Evolutionary conservation across 1,140 invertebrate genomes (phyloP).

Genomic region (Palaemon carinicauda): DNA sequence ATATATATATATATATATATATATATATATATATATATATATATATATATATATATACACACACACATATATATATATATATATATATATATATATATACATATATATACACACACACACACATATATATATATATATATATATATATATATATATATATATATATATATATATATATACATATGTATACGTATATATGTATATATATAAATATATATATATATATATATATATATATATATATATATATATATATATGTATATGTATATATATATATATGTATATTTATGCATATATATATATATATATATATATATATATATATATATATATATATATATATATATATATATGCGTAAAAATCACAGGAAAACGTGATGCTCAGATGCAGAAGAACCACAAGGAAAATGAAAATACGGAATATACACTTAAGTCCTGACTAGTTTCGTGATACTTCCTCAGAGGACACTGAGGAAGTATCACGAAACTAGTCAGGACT

Average conservation of each 20-base stretch:
- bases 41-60: not conserved
- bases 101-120: not conserved
- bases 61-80: not conserved
- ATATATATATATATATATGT: conserved; percentile 30
- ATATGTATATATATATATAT: conserved; percentile 27
- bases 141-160: conserved; percentile 32
- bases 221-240: conserved; percentile 32
- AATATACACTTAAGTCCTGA: no score
- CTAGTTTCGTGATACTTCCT: no score
- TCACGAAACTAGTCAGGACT: no score
- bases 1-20: no score
- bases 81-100: conserved; percentile 6
- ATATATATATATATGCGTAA: conserved; percentile 13
- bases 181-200: conserved; percentile 18
- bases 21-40: no score
- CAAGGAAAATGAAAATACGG: no score
- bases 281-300: not conserved
- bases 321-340: conserved; percentile 12
- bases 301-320: conserved; percentile 10
- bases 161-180: conserved; percentile 27
- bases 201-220: conserved; percentile 24
- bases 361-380: no score
- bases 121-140: conserved; percentile 14
- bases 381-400: no score
- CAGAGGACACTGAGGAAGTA: no score